Base-by-base conservation (phyloP, 2,888 invertebrate genomes). In the Notocelia uddmanniana region DNA sequence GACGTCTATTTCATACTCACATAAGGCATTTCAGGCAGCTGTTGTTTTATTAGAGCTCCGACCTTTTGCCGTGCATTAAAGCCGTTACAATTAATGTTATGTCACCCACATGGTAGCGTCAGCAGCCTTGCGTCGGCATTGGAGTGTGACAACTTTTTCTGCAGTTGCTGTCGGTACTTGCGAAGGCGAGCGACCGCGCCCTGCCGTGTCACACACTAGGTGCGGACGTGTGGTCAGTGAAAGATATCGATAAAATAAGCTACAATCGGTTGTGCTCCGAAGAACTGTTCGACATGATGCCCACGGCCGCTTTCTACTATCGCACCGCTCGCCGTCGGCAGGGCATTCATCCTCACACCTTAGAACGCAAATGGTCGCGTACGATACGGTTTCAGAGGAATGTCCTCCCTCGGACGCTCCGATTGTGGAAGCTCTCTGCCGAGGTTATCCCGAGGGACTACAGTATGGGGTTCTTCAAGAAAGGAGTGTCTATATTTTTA, bases 121-220 rank as follows among this genome's bases (percentile, higher is more conserved):
- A 52, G 64, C 63, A 50, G 52, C 64, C 64, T 64, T 57, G 52
- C n/a, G 15, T 15, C 26, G 66, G 66, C 66, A 71, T 67, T 67
- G 66, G 34, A 34, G 66, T 54, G 54, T 66, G 34, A 52, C 59
- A 48, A 66, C 59, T 67, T 59, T 70, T 71, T 54, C 66, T 54
- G 68, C 23, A 23, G 45, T 31, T 69, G 71, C 58, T 50, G 64
- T 11, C 76, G 3, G 73, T 76, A 73, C 68, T 18, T 18, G 60
- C 60, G 60, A 86, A 86, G 87, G 87, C 83, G 74, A 86, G 78
- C 85, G 76, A 78, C 87, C 87, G 85, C 88, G 84, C 88, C 87
- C 83, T 75, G 50, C 76, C 77, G 79, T 77, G 80, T 76, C 76
- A 68, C 62, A 45, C 63, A 31, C 31, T 64, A 64, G 52, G 52